phyloP scores from a whole-genome alignment of 2,888 invertebrate species.

The Hermaeophaga mercurialis region DNA sequence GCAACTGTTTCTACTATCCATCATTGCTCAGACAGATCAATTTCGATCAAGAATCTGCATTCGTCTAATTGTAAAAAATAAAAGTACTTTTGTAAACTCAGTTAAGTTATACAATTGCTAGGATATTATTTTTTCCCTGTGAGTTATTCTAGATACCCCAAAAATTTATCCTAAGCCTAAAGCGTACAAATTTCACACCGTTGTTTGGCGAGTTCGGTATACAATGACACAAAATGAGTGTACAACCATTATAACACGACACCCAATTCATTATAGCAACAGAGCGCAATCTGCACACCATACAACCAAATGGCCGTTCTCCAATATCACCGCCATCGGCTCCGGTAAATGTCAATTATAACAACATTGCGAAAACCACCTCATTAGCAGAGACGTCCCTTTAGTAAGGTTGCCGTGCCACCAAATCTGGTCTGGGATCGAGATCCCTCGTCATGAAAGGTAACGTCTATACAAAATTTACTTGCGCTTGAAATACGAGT shows the following conservation, averaged over 20 bases:
- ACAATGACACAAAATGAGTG: conserved; percentile 21
- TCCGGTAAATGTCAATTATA: conserved; percentile 43
- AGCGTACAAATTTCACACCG: conserved; percentile 23
- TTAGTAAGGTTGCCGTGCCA: conserved; percentile 13
- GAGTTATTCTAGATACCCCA: too few relatives aligned
- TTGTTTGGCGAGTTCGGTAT: conserved; percentile 12
- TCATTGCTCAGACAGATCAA: too few relatives aligned
- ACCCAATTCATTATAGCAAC: conserved; percentile 35
- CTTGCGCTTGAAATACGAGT: too few relatives aligned
- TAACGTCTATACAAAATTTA: too few relatives aligned
- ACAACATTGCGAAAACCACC: conserved; percentile 37
- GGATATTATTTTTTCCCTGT: too few relatives aligned
- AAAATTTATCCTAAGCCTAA: conserved; percentile 15
- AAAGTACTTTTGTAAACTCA: too few relatives aligned
- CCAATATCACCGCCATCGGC: conserved; percentile 36
- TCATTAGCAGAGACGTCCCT: conserved; percentile 41
- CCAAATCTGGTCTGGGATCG: neutral
- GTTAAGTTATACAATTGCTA: too few relatives aligned
- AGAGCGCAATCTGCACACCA: conserved; percentile 32
- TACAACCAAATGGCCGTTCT: conserved; percentile 37
- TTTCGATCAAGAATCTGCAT: too few relatives aligned
- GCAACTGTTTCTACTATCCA: too few relatives aligned
- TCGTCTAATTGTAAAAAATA: too few relatives aligned
- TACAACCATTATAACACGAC: conserved; percentile 32
- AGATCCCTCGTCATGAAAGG: neutral